These are phyloP conservation scores for Myanophis thanlyinensis DNA, from an alignment of 2,113 vertebrate species.

Conservation along the genomic window DNA sequence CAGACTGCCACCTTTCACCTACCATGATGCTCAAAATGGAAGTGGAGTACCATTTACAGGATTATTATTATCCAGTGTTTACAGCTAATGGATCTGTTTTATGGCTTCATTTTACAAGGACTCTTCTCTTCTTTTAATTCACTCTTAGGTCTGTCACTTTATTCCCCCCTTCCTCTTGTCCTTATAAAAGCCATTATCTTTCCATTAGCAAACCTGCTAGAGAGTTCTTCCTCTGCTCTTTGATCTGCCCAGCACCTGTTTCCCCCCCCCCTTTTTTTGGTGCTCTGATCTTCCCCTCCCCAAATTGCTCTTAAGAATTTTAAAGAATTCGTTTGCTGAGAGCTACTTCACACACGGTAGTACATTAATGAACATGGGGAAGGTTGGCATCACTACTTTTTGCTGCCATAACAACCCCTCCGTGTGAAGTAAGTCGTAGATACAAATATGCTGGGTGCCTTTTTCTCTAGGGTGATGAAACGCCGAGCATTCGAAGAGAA, in stretches of 20 bases:
- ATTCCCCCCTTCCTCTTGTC: conserved; percentile 52
- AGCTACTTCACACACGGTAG: conserved; percentile 38
- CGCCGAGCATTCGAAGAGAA: conserved; percentile 49
- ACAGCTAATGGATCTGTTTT: conserved; percentile 50
- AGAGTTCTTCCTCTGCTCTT: conserved; percentile 61
- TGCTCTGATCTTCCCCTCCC: neutral
- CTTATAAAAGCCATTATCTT: conserved; percentile 64
- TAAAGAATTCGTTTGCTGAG: conserved; percentile 50
- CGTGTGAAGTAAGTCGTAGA: conserved; percentile 71
- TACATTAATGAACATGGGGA: conserved; percentile 44
- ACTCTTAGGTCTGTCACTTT: conserved; percentile 51
- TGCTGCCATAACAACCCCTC: conserved; percentile 58
- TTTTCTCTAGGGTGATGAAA: conserved; percentile 40
- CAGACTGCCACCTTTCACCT: conserved; percentile 52
- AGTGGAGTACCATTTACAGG: conserved; percentile 48
- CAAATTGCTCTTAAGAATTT: conserved; percentile 62
- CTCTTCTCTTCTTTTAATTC: conserved; percentile 59
- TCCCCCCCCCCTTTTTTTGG: conserved; percentile 21
- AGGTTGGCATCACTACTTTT: conserved; percentile 43
- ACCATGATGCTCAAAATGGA: conserved; percentile 38
- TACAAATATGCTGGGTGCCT: conserved; percentile 54
- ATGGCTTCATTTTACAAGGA: conserved; percentile 54
- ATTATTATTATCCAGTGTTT: conserved; percentile 56
- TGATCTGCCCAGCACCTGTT: conserved; percentile 62
- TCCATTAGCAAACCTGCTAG: conserved; percentile 64